A percentile compares a stretch with the other conserved stretches of the same genome.
Evolutionary conservation across 2,797 vertebrate species (phyloP).

Genomic region (Hoplostethus mediterraneus): DNA sequence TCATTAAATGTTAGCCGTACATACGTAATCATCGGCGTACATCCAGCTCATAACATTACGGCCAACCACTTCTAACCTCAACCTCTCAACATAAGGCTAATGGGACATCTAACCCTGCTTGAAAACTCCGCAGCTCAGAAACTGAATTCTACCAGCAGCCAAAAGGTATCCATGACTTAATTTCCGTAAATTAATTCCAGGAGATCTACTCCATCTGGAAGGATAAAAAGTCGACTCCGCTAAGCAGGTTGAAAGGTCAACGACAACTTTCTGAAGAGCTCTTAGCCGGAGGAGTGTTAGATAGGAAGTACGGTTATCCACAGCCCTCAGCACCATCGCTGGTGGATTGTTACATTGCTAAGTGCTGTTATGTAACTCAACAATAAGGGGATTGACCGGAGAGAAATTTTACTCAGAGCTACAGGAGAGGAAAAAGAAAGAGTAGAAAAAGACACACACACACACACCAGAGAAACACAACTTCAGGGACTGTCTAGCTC

Average conservation of each 20-base stretch:
- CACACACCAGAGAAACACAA: constrained; percentile 31
- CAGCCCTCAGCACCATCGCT: constrained; percentile 44
- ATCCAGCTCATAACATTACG: constrained; percentile 32
- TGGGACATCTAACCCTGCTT: constrained; percentile 22
- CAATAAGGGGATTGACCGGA: constrained; percentile 69
- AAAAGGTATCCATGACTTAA: constrained; percentile 45
- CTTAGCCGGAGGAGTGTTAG: constrained; percentile 56
- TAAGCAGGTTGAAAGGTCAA: constrained; percentile 70
- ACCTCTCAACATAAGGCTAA: constrained; percentile 16
- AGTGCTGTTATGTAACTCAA: constrained; percentile 74
- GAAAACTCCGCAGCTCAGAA: constrained; percentile 50
- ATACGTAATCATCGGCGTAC: too few relatives aligned
- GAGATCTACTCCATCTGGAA: constrained; percentile 48
- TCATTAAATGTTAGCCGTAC: too few relatives aligned
- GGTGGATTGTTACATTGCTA: constrained; percentile 64
- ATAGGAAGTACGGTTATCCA: constrained; percentile 69
- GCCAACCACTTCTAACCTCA: constrained; percentile 23
- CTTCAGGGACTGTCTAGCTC: constrained; percentile 47
- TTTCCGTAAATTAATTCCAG: constrained; percentile 64
- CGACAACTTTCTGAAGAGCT: constrained; percentile 67
- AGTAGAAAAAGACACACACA: constrained; percentile 38
- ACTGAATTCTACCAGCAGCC: constrained; percentile 29
- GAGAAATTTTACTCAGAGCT: constrained; percentile 49
- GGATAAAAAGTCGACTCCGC: constrained; percentile 31
- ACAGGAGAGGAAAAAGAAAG: constrained; percentile 37